Percentiles rank a stretch among this genome's conserved stretches.
Evolutionary conservation across 2,113 vertebrate genomes (phyloP).

Genomic region (Platanista minor): DNA sequence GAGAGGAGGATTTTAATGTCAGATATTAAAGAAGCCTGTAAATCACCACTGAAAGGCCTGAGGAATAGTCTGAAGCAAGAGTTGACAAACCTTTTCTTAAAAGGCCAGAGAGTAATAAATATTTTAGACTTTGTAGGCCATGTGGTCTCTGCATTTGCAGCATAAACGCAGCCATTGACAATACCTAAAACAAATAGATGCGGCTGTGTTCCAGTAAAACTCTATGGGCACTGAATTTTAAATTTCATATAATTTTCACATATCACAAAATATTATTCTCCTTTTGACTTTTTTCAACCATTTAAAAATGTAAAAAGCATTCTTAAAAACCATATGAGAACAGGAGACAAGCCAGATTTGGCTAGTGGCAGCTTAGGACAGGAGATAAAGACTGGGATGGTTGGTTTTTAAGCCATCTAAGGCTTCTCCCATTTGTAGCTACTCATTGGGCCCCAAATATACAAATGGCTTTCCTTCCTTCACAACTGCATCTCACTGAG

Average conservation of each 20-base stretch:
- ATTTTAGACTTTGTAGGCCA: not conserved
- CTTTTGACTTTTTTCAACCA: not conserved
- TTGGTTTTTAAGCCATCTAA: not conserved
- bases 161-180: not conserved
- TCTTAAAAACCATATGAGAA: not conserved
- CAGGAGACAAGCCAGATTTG: not conserved
- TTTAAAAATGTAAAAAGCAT: not conserved
- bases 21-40: not conserved
- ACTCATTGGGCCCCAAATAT: not conserved
- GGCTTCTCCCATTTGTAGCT: rapidly evolving
- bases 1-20: not conserved
- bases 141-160: not conserved
- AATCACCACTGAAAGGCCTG: not conserved
- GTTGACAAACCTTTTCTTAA: not conserved
- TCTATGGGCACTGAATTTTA: not conserved
- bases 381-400: not conserved
- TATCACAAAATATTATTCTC: not conserved
- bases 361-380: not conserved
- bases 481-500: not conserved
- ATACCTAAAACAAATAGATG: not conserved
- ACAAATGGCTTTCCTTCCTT: not conserved
- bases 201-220: not conserved
- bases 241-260: not conserved
- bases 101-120: not conserved
- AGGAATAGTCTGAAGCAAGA: not conserved